phyloP scores from a whole-genome alignment of 2,888 invertebrate species.

The Ochropleura leucogaster region DNA sequence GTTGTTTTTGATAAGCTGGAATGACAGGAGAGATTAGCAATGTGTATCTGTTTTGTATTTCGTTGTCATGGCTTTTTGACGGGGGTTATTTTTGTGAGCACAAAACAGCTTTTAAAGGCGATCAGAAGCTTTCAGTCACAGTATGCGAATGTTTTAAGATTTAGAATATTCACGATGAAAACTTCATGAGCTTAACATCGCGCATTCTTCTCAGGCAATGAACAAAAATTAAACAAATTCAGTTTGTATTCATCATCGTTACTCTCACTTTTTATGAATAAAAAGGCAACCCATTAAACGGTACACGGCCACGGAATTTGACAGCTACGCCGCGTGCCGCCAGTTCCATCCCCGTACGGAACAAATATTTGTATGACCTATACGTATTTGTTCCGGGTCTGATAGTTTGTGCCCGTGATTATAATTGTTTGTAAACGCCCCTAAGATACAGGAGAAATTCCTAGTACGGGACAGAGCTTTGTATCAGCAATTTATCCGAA shows the following conservation, averaged over 20 bases:
- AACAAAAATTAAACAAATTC: not conserved
- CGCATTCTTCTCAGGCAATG: not conserved
- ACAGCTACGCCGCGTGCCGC: too few species aligned
- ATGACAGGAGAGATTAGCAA: constrained; percentile 40
- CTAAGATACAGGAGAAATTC: too few species aligned
- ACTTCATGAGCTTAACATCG: not conserved
- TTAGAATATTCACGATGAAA: not conserved
- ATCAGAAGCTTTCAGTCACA: not conserved
- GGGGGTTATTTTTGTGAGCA: not conserved
- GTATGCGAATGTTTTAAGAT: not conserved
- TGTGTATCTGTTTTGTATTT: constrained; percentile 23
- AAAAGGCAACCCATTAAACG: not conserved
- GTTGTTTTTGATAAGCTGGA: constrained; percentile 25
- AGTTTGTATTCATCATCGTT: not conserved
- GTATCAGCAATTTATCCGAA: not conserved
- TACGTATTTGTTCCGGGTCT: too few species aligned
- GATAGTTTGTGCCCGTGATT: too few species aligned
- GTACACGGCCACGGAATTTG: too few species aligned
- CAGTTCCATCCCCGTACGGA: too few species aligned
- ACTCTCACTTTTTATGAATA: not conserved
- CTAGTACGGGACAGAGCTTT: too few species aligned
- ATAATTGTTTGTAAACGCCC: too few species aligned
- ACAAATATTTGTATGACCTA: too few species aligned
- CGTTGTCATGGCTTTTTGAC: not conserved
- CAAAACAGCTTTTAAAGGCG: not conserved